These are phyloP conservation scores for Tribolium madens DNA, from an alignment of 1,140 invertebrate genomes.

Conservation along the genomic window DNA sequence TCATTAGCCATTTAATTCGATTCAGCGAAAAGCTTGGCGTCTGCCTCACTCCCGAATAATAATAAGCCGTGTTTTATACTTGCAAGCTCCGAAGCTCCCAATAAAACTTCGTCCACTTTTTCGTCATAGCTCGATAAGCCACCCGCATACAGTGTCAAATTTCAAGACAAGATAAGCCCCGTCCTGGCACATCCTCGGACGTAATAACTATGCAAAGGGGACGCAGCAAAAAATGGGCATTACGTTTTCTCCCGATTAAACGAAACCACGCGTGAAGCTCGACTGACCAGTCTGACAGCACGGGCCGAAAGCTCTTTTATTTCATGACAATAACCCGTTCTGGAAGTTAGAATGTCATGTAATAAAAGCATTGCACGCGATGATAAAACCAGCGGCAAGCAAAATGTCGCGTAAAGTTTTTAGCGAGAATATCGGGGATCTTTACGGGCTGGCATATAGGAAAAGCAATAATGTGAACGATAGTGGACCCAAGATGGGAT, in stretches of 20 bases:
- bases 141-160: not conserved
- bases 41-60: not conserved
- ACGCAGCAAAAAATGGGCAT: not conserved
- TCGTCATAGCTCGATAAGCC: not conserved
- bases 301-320: not conserved
- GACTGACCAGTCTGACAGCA: conserved; percentile 4
- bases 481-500: conserved; percentile 35
- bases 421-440: conserved; percentile 3
- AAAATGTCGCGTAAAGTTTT: conserved; percentile 30
- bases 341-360: conserved; percentile 11
- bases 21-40: not conserved
- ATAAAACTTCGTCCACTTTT: not conserved
- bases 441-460: conserved; percentile 21
- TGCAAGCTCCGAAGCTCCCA: not conserved
- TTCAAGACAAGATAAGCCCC: conserved; percentile 17
- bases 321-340: not conserved
- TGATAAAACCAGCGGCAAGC: conserved; percentile 23
- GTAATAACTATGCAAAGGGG: not conserved
- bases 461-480: conserved; percentile 30
- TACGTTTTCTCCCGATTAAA: conserved; percentile 4
- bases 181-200: not conserved
- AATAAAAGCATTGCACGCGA: conserved; percentile 23
- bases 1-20: not conserved
- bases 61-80: not conserved
- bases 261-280: conserved; percentile 5